These are phyloP conservation scores for Colletes gigas DNA, from an alignment of 1,140 invertebrate genomes.

Conservation along the genomic window DNA sequence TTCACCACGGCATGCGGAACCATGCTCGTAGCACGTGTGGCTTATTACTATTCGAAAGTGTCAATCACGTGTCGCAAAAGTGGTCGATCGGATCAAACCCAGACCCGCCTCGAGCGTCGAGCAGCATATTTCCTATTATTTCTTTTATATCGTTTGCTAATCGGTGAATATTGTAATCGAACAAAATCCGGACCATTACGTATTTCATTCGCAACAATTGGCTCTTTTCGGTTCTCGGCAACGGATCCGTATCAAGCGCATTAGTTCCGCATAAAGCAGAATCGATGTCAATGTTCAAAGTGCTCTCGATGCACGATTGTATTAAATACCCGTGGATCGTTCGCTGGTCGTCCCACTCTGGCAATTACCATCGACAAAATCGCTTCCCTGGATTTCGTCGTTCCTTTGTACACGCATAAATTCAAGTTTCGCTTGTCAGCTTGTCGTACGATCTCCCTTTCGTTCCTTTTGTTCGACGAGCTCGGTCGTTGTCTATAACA, in stretches of 20 bases:
- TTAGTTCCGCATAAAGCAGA: not conserved
- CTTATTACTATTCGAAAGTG: slow-evolving; percentile 40
- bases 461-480: too few relatives aligned
- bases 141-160: too few relatives aligned
- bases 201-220: not conserved
- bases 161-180: too few relatives aligned
- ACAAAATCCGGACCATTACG: too few relatives aligned
- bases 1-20: not conserved
- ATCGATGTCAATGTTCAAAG: slow-evolving; percentile 10
- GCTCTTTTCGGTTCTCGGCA: not conserved
- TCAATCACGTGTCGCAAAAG: slow-evolving; percentile 36
- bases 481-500: not conserved
- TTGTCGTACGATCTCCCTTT: not conserved
- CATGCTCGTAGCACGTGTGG: slow-evolving; percentile 18
- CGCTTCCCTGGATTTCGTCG: not conserved
- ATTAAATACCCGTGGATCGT: slow-evolving; percentile 14
- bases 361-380: slow-evolving; percentile 7
- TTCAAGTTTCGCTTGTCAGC: slow-evolving; percentile 1
- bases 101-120: not conserved
- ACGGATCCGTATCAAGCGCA: not conserved
- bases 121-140: not conserved
- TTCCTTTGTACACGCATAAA: not conserved
- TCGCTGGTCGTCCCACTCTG: not conserved
- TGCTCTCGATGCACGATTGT: not conserved
- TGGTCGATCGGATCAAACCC: slow-evolving; percentile 17